A percentile compares a stretch with the other conserved stretches of the same genome.
phyloP scores from a whole-genome alignment of 2,888 invertebrate species.

The Coelinius sp. region DNA sequence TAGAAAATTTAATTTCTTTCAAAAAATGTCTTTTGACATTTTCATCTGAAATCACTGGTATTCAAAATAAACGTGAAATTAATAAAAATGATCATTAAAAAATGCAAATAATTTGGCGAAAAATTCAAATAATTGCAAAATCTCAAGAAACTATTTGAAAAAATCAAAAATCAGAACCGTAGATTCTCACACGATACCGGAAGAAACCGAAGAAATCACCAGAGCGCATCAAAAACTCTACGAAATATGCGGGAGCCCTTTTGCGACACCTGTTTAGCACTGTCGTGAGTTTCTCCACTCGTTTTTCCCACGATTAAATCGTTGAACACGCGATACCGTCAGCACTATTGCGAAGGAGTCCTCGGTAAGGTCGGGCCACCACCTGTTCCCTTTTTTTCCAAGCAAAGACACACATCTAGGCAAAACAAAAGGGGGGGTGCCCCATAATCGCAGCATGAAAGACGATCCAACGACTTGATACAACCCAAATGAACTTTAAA shows the following conservation, averaged over 20 bases:
- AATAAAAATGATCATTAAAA: too few species aligned
- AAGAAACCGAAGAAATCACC: constrained; percentile 49
- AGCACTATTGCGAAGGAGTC: constrained; percentile 29
- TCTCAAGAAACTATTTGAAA: background rate
- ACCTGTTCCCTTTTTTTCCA: constrained; percentile 38
- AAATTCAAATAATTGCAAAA: background rate
- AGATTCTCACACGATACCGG: constrained; percentile 13
- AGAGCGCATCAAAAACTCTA: constrained; percentile 51
- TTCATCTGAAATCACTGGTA: too few species aligned
- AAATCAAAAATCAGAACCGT: background rate
- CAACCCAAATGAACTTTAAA: background rate
- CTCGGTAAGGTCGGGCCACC: constrained; percentile 45
- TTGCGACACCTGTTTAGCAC: constrained; percentile 60
- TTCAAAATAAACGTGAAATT: too few species aligned
- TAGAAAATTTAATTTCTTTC: too few species aligned
- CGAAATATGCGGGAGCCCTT: constrained; percentile 48
- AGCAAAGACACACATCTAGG: background rate
- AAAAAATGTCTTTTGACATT: too few species aligned
- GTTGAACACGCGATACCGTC: constrained; percentile 48
- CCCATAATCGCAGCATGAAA: background rate
- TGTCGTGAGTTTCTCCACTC: constrained; percentile 24
- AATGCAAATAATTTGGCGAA: too few species aligned
- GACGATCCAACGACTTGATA: constrained; percentile 1
- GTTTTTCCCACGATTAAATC: constrained; percentile 67
- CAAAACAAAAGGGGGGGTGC: background rate